Evolutionary conservation across 2,113 vertebrate species (phyloP), one percentile per base, ranked within the genome.

Genomic region (Sphyrna mokarran): DNA sequence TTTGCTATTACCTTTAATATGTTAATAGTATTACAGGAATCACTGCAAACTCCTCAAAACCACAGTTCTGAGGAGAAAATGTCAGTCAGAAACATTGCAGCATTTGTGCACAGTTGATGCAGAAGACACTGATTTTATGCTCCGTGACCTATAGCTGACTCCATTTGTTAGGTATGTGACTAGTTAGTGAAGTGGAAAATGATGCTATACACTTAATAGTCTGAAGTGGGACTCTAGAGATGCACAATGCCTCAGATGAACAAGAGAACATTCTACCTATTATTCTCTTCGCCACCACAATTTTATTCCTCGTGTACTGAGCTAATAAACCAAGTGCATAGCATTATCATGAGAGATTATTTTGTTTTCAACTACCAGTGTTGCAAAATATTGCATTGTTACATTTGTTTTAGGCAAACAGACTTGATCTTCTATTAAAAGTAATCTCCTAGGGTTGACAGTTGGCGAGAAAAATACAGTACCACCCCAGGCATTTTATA

Each of bases 181-280:
- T 97, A 97, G 95, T 97, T 97, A 97, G 97, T 97, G 96, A 98
- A 97, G 98, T 98, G 97, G 98, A 99, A 98, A 99, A 98, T 97
- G 97, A 97, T 97, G 98, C 97, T 98, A 97, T 98, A 97, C 98
- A 96, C 98, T 97, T 97, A 97, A 98, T 98, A 98, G 97, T 98
- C 98, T 98, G 98, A 97, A 97, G 96, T 96, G 96, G 96, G 97
- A 96, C 97, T 97, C 97, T 98, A 98, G 98, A 98, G 97, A 97
- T 97, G 96, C 97, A 97, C 97, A 96, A 94, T 85, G 96, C 97
- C 97, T 96, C 97, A 72, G 23, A 72, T 72, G 69, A 95, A 95
- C 40, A 95, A 95, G 69, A 18, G 69, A 95, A 95, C 94, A 72
- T 95, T 70, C 18, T 95, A 72, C 72, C 94, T 13, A 54, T 95